These are phyloP conservation scores for Eupithecia inturbata DNA, from an alignment of 2,888 invertebrate genomes.

Conservation along the genomic window DNA sequence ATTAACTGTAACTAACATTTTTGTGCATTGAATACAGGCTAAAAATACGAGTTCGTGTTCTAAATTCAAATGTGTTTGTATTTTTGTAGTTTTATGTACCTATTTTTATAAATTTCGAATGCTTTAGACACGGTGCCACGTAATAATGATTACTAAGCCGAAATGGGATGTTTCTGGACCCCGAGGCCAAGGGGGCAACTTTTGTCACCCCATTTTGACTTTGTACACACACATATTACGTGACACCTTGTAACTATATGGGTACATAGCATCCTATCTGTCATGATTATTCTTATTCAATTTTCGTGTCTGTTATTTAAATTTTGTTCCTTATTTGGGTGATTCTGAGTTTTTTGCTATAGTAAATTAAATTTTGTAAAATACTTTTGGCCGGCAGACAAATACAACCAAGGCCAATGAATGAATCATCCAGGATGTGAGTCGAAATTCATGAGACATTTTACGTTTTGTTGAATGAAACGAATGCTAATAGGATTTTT, in stretches of 20 bases:
- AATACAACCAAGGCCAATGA: background rate
- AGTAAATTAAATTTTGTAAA: background rate
- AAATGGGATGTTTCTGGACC: too few relatives aligned
- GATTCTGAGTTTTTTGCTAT: too few relatives aligned
- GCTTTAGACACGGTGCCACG: background rate
- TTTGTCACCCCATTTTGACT: too few relatives aligned
- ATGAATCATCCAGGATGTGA: background rate
- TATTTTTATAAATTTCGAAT: background rate
- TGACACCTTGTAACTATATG: too few relatives aligned
- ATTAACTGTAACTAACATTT: conserved; percentile 34
- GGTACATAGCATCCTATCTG: too few relatives aligned
- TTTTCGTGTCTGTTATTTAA: background rate
- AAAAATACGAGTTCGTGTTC: conserved; percentile 29
- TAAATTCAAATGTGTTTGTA: conserved; percentile 19
- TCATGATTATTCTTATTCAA: background rate
- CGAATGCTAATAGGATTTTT: background rate
- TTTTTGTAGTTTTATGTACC: background rate
- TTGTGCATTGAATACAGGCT: conserved; percentile 32
- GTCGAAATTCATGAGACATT: conserved; percentile 14
- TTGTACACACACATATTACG: too few relatives aligned
- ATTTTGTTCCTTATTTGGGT: too few relatives aligned
- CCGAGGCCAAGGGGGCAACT: too few relatives aligned
- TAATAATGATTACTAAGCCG: too few relatives aligned
- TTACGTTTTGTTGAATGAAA: conserved; percentile 17
- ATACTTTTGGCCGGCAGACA: background rate